Evolutionary conservation across 2,888 invertebrate species (phyloP), one percentile per base, ranked within the genome.

Genomic region (Hypsopygia costalis): DNA sequence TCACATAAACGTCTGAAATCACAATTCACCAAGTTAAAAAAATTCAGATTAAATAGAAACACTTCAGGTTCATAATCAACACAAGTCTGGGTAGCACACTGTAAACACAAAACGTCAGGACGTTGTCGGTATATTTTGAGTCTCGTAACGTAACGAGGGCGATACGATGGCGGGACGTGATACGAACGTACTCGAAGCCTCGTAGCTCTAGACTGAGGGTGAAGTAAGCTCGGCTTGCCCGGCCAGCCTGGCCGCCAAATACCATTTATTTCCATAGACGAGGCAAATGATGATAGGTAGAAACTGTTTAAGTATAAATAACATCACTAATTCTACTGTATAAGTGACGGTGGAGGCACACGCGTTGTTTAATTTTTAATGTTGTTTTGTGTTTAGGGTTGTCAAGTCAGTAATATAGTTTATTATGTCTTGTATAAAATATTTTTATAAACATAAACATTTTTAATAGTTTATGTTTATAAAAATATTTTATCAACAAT

Each of bases 231-330:
- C 66, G 66, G 70, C 73, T 58, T 75, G 72, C 80, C 85, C 77
- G 85, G 86, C 79, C 86, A 75, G 78, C 69, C 82, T 74, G 53
- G 46, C 51, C 42, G 69, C 44, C 85, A 86, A 65, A 81, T 74
- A 85, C 44, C 69, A 70, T n/a, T 28, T 7, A n/a, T 38, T 30
- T n/a, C 9, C 1, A 33, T 39, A 62, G 58, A 68, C 11, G 33
- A 3, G 40, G 3, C 47, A 27, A 3, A 25, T 38, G 1, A 6
- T 3, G n/a, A 9, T 25, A 32, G 22, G 27, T 11, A 38, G 10
- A 25, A 27, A 6, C 4, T 16, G 16, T 16, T 16, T 4, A 16
- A 16, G 16, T 4, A 16, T 16, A 16, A 16, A 16, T 16, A 16
- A 16, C 16, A 4, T 16, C 16, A 4, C 16, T 16, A 4, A 16